Evolutionary conservation across 2,797 vertebrate genomes (phyloP).

Genomic region (Tadarida brasiliensis): DNA sequence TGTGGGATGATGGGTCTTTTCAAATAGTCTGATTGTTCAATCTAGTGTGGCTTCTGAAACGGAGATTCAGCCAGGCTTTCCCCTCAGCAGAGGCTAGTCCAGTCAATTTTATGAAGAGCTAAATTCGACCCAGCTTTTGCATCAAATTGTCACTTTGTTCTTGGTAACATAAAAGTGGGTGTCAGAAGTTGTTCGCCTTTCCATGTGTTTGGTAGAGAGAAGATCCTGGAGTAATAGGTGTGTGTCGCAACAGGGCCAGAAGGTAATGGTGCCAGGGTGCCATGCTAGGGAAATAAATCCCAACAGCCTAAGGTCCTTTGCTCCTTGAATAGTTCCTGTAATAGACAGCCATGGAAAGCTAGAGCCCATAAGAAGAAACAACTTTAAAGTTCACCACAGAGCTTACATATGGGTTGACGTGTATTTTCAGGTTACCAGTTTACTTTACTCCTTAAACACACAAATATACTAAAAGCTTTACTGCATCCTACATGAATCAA

Average conservation of each 20-base stretch:
- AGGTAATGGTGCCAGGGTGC: neutral
- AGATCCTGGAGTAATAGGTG: conserved; percentile 47
- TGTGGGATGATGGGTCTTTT: conserved; percentile 71
- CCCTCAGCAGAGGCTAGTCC: conserved; percentile 7
- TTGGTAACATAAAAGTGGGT: neutral
- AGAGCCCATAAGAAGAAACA: neutral
- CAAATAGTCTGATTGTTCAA: conserved; percentile 75
- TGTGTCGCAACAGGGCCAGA: neutral
- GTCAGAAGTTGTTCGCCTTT: conserved; percentile 39
- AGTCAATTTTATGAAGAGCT: conserved; percentile 59
- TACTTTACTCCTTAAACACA: neutral
- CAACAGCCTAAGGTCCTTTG: neutral
- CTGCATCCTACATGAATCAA: neutral
- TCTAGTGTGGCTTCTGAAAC: conserved; percentile 59
- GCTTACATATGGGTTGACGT: neutral
- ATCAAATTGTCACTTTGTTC: conserved; percentile 60
- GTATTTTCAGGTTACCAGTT: conserved; percentile 27
- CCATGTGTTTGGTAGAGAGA: neutral
- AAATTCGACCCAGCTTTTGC: conserved; percentile 39
- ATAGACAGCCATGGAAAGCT: neutral
- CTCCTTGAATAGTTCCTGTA: neutral
- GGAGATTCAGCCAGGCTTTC: conserved; percentile 59
- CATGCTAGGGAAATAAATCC: neutral
- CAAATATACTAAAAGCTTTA: conserved; percentile 34
- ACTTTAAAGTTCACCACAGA: neutral